phyloP scores from a whole-genome alignment of 1,140 invertebrate species.

The Scaptodrosophila lebanonensis region DNA sequence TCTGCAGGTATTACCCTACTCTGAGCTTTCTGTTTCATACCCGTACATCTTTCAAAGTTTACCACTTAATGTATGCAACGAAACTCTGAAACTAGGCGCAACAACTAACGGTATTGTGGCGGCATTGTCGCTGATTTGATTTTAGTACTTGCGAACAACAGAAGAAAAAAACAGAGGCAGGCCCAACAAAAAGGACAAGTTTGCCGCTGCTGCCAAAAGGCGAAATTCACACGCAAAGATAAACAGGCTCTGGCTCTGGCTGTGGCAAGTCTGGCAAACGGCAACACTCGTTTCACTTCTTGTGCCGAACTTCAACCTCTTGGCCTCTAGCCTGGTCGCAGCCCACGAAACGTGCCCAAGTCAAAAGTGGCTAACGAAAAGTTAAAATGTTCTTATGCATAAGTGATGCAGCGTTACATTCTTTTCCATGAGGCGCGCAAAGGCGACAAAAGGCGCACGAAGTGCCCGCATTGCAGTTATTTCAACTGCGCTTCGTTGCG shows the following conservation, averaged over 20 bases:
- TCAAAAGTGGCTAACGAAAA: slow-evolving; percentile 67
- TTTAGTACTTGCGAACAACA: slow-evolving; percentile 21
- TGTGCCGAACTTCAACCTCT: too few species aligned
- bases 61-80: slow-evolving; percentile 15
- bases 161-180: slow-evolving; percentile 20
- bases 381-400: slow-evolving; percentile 74
- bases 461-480: slow-evolving; percentile 69
- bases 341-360: slow-evolving; percentile 27
- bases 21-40: too few species aligned
- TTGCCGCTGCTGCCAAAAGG: slow-evolving; percentile 45
- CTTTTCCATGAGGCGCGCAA: slow-evolving; percentile 34
- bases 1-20: too few species aligned
- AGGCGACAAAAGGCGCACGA: slow-evolving; percentile 63
- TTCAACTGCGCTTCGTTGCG: slow-evolving; percentile 31
- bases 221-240: slow-evolving; percentile 65
- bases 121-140: slow-evolving; percentile 39
- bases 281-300: not conserved
- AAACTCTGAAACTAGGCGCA: too few species aligned
- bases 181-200: not conserved
- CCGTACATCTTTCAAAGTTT: slow-evolving; percentile 23
- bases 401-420: slow-evolving; percentile 53
- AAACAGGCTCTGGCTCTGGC: slow-evolving; percentile 32
- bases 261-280: not conserved
- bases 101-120: not conserved
- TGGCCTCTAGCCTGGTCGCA: not conserved